These are phyloP conservation scores for Apotomis betuletana DNA, from an alignment of 2,888 invertebrate genomes.

Conservation along the genomic window DNA sequence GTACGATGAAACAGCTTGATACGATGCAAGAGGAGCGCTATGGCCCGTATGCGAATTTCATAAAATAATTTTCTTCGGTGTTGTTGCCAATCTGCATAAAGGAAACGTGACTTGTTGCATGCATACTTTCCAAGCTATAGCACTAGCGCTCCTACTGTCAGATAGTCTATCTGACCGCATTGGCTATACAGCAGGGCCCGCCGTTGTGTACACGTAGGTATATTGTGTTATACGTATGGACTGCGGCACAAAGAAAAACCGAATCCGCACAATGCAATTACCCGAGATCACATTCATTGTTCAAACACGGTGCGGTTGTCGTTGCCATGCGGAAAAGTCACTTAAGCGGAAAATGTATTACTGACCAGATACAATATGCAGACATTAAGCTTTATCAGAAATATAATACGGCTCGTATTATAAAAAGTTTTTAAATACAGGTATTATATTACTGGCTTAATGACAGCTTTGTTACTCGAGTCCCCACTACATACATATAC, in stretches of 20 bases:
- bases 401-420: neutral
- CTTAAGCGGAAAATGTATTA: slow-evolving; percentile 20
- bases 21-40: slow-evolving; percentile 10
- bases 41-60: slow-evolving; percentile 6
- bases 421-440: neutral
- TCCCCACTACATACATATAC: too few species aligned
- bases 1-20: neutral
- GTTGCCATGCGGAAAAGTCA: slow-evolving; percentile 22
- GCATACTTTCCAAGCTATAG: slow-evolving; percentile 8
- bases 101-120: slow-evolving; percentile 17
- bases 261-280: slow-evolving; percentile 25
- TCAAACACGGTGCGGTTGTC: slow-evolving; percentile 18
- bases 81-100: slow-evolving; percentile 19
- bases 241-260: slow-evolving; percentile 32
- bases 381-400: neutral
- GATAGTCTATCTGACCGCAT: slow-evolving; percentile 7
- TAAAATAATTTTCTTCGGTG: slow-evolving; percentile 16
- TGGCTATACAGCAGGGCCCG: slow-evolving; percentile 4
- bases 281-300: slow-evolving; percentile 20
- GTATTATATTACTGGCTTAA: too few species aligned
- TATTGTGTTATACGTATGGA: slow-evolving; percentile 11
- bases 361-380: slow-evolving; percentile 1
- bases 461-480: too few species aligned
- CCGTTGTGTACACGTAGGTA: neutral
- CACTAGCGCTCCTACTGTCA: neutral